Evolutionary conservation across 1,140 invertebrate genomes (phyloP).

Genomic region (Chrysoperla carnea): DNA sequence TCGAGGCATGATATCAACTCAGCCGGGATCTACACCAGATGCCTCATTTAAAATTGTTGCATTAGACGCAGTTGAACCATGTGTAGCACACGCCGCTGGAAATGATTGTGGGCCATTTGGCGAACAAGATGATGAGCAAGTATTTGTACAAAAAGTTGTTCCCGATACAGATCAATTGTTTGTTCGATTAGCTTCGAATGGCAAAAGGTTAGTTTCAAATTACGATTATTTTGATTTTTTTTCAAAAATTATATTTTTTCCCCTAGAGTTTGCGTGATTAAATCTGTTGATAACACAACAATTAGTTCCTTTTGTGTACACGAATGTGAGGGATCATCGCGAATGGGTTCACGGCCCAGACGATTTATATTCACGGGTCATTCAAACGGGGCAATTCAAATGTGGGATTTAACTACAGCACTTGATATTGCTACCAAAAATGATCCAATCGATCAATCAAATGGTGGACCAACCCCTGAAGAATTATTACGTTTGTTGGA

Average conservation of each 20-base stretch:
- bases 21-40: slow-evolving; percentile 89
- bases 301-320: slow-evolving; percentile 94
- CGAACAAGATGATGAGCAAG: slow-evolving; percentile 93
- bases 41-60: slow-evolving; percentile 92
- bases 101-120: slow-evolving; percentile 91
- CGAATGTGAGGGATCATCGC: slow-evolving; percentile 86
- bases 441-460: slow-evolving; percentile 29
- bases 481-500: slow-evolving; percentile 81
- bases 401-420: slow-evolving; percentile 96
- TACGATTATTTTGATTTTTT: background rate
- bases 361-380: slow-evolving; percentile 92
- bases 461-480: slow-evolving; percentile 74
- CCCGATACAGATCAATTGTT: slow-evolving; percentile 91
- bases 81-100: slow-evolving; percentile 50
- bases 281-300: slow-evolving; percentile 83
- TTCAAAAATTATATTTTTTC: slow-evolving; percentile 2
- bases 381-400: slow-evolving; percentile 85
- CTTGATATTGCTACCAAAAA: slow-evolving; percentile 61
- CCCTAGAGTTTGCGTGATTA: slow-evolving; percentile 80
- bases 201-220: slow-evolving; percentile 48
- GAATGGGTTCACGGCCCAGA: slow-evolving; percentile 79
- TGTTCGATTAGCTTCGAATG: slow-evolving; percentile 86
- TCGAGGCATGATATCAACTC: slow-evolving; percentile 91
- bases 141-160: slow-evolving; percentile 95
- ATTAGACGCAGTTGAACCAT: slow-evolving; percentile 69